Conservation (phyloP, 2,888 invertebrate genomes). For the Cylindroiulus punctatus region DNA sequence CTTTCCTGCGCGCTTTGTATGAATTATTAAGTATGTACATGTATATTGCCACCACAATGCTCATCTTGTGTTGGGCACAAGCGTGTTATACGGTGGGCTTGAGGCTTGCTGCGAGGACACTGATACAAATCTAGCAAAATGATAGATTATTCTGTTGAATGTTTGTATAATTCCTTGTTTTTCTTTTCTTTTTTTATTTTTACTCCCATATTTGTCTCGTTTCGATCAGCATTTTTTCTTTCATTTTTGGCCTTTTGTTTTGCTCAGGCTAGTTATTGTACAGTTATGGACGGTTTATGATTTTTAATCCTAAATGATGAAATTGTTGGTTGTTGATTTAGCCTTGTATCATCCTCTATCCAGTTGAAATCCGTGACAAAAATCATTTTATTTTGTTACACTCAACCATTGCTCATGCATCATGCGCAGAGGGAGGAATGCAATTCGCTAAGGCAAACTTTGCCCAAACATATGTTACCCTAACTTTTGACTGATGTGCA, state of each 20-base stretch:
- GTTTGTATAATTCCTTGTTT: background rate
- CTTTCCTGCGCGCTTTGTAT: background rate
- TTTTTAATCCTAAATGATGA: background rate
- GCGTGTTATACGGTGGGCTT: background rate
- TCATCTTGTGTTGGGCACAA: background rate
- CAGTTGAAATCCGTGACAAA: background rate
- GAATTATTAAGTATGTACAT: slow-evolving; percentile 28
- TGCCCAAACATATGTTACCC: background rate
- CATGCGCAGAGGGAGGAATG: background rate
- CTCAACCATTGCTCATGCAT: background rate
- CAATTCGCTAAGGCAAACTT: background rate
- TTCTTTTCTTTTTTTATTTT: background rate
- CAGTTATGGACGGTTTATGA: background rate
- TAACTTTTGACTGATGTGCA: background rate
- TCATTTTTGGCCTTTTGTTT: background rate
- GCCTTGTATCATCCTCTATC: background rate
- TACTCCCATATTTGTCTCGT: background rate
- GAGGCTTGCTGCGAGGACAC: background rate
- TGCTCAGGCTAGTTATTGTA: slow-evolving; percentile 14
- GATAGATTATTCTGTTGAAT: background rate
- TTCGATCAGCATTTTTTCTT: background rate
- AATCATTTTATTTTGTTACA: background rate
- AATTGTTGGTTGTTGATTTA: background rate
- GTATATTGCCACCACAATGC: slow-evolving; percentile 16
- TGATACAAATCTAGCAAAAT: slow-evolving; percentile 9